These are phyloP conservation scores for Marcusenius ussheri DNA, from an alignment of 2,113 vertebrate genomes.

Conservation along the genomic window DNA sequence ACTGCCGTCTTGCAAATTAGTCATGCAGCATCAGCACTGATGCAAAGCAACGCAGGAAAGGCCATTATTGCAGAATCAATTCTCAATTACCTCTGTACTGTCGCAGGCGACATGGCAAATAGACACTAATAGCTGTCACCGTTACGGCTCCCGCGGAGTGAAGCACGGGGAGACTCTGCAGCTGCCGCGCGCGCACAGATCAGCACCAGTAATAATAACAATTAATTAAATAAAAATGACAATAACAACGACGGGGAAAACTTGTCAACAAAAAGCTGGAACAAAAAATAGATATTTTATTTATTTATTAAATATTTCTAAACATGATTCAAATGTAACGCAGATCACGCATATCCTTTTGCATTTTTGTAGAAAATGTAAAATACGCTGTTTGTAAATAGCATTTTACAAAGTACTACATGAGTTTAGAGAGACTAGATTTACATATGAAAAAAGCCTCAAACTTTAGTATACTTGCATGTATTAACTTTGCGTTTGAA, in stretches of 20 bases:
- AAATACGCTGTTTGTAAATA: not conserved
- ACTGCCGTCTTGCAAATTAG: constrained; percentile 22
- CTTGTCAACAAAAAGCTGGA: not conserved
- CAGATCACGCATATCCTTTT: not conserved
- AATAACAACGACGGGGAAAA: not conserved
- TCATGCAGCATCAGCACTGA: constrained; percentile 17
- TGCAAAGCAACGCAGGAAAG: constrained; percentile 16
- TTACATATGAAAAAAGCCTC: not conserved
- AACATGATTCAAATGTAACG: not conserved
- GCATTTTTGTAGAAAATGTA: not conserved
- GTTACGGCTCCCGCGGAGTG: not conserved
- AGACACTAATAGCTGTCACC: constrained; percentile 12
- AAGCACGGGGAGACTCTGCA: constrained; percentile 1
- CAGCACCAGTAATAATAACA: not conserved
- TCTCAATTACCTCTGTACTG: constrained; percentile 20
- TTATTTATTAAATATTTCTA: not conserved
- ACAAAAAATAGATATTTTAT: not conserved
- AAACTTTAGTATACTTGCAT: not conserved
- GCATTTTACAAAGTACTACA: not conserved
- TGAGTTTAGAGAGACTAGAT: not conserved
- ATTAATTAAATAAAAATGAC: constrained; percentile 5
- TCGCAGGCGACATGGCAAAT: constrained; percentile 13
- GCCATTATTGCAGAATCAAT: constrained; percentile 24
- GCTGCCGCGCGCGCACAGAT: not conserved
- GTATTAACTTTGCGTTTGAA: not conserved